phyloP scores from a whole-genome alignment of 2,888 invertebrate genomes.

The Polydesmus complanatus region DNA sequence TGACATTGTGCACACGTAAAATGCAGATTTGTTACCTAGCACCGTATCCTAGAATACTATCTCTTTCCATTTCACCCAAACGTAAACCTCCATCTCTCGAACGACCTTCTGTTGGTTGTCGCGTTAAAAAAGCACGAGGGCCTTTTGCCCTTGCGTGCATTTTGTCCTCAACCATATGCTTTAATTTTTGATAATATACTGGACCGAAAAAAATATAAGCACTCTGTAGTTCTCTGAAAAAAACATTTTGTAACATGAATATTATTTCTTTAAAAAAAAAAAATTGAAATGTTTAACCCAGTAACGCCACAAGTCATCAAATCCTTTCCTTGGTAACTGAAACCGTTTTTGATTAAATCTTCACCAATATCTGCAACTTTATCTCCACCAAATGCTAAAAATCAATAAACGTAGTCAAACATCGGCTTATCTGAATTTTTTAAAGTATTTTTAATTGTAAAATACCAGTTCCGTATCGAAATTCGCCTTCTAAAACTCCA shows the following conservation, averaged over 20 bases:
- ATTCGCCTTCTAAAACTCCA: conserved; percentile 74
- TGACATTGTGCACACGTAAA: too few relatives aligned
- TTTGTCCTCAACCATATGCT: conserved; percentile 99
- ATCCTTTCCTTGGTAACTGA: conserved; percentile 94
- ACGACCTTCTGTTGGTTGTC: conserved; percentile 96
- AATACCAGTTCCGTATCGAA: conserved; percentile 79
- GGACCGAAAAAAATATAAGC: conserved; percentile 97
- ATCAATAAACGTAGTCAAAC: too few relatives aligned
- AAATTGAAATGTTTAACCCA: conserved; percentile 42
- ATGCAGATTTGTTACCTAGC: too few relatives aligned
- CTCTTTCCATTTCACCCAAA: conserved; percentile 98
- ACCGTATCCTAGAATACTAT: conserved; percentile 95
- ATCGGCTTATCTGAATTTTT: too few relatives aligned
- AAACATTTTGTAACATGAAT: too few relatives aligned
- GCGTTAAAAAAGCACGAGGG: conserved; percentile 83
- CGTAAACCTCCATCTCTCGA: conserved; percentile 90
- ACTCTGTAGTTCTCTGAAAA: conserved; percentile 61
- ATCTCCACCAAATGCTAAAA: conserved; percentile 84
- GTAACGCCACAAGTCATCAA: conserved; percentile 92
- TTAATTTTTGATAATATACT: conserved; percentile 92
- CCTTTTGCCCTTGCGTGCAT: conserved; percentile 95
- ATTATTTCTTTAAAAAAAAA: too few relatives aligned
- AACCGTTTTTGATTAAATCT: conserved; percentile 75
- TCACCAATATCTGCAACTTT: conserved; percentile 79
- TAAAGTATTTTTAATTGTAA: too few relatives aligned